Conservation (phyloP, 1,140 invertebrate species). For the Samia ricini region DNA sequence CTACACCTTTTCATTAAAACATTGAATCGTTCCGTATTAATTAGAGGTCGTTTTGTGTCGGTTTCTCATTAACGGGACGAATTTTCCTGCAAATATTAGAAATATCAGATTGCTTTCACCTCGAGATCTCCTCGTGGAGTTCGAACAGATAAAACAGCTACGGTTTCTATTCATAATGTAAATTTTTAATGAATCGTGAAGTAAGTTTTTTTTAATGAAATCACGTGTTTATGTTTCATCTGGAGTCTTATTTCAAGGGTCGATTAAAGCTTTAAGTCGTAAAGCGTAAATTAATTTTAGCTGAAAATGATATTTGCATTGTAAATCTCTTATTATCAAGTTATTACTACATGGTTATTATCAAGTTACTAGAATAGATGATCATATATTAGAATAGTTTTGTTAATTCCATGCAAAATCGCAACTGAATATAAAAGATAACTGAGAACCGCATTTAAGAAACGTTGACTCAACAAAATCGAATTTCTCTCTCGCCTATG, state of each 20-base stretch:
- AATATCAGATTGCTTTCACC: not conserved
- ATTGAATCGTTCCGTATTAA: constrained; percentile 21
- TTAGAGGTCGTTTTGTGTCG: constrained; percentile 10
- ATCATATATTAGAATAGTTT: no score
- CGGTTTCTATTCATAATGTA: not conserved
- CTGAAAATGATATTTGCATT: no score
- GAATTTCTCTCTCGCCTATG: not conserved
- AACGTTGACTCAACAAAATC: not conserved
- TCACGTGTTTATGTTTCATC: not conserved
- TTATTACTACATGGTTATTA: no score
- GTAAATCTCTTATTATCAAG: no score
- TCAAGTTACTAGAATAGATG: no score
- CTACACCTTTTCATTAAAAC: constrained; percentile 21
- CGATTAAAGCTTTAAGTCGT: no score
- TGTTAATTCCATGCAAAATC: not conserved
- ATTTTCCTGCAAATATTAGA: not conserved
- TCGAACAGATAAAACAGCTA: not conserved
- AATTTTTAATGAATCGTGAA: not conserved
- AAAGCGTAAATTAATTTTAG: no score
- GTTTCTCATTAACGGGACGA: not conserved
- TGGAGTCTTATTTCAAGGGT: not conserved
- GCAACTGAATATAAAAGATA: not conserved
- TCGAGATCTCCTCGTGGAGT: not conserved
- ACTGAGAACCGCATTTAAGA: not conserved
- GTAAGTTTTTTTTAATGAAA: not conserved